Conservation (phyloP, 2,113 vertebrate genomes). For the Todiramphus chloris region DNA sequence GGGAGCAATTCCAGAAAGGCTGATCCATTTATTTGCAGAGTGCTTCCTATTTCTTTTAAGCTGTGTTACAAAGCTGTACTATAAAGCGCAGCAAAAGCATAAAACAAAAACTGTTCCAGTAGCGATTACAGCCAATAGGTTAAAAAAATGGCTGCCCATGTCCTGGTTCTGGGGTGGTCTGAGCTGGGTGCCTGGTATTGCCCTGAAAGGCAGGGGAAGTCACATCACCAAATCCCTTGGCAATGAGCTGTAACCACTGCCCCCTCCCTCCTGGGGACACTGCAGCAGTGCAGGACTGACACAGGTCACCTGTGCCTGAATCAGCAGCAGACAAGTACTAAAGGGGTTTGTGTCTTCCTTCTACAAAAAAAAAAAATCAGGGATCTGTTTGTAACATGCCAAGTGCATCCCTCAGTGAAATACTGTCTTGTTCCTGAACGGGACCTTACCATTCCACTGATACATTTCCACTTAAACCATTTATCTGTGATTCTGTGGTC, state of each 20-base stretch:
- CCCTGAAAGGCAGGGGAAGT: not conserved
- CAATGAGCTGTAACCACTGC: not conserved
- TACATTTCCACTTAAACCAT: not conserved
- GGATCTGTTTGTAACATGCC: not conserved
- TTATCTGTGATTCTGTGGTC: not conserved
- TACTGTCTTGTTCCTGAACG: not conserved
- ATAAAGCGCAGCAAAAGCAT: not conserved
- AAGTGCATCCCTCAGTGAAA: not conserved
- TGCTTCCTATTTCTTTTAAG: not conserved
- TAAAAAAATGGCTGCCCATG: not conserved
- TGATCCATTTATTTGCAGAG: not conserved
- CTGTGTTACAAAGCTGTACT: not conserved
- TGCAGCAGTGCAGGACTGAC: not conserved
- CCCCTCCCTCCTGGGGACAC: not conserved
- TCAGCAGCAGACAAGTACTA: not conserved
- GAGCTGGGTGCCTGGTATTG: not conserved
- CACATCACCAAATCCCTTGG: not conserved
- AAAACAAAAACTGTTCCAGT: not conserved
- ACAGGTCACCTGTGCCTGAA: not conserved
- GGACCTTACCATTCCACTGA: not conserved
- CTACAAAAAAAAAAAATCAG: not conserved
- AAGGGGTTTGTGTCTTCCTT: not conserved
- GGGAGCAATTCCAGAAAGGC: not conserved
- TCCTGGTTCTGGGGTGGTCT: not conserved
- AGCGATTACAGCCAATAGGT: accelerated